phyloP scores from a whole-genome alignment of 1,140 invertebrate species.

The Trissolcus basalis region DNA sequence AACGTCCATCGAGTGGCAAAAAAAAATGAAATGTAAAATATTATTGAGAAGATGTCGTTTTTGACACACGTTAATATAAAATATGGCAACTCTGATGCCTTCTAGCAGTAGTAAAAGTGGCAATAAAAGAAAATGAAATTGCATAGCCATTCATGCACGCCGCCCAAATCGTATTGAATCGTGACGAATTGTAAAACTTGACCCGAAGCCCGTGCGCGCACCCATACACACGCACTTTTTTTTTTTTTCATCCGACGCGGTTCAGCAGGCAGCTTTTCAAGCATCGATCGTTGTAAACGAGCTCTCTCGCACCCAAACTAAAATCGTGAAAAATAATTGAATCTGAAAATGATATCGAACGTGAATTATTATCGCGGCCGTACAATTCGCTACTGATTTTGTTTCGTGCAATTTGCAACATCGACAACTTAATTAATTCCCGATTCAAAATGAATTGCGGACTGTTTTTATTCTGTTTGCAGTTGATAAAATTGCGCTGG shows the following conservation, averaged over 20 bases:
- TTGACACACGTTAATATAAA: conserved; percentile 6
- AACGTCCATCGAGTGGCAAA: too few species aligned
- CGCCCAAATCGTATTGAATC: conserved; percentile 40
- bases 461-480: too few species aligned
- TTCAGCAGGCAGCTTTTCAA: conserved; percentile 48
- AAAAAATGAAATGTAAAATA: too few species aligned
- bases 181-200: conserved; percentile 51
- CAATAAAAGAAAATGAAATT: conserved; percentile 40
- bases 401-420: too few species aligned
- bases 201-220: conserved; percentile 23
- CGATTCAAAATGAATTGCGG: too few species aligned
- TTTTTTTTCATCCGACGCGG: conserved; percentile 36
- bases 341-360: conserved; percentile 29
- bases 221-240: conserved; percentile 5
- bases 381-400: too few species aligned
- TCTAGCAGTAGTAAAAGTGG: conserved; percentile 10
- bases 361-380: too few species aligned
- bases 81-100: background rate
- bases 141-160: conserved; percentile 22
- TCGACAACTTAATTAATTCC: too few species aligned
- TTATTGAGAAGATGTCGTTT: conserved; percentile 1
- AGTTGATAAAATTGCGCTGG: too few species aligned
- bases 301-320: conserved; percentile 15
- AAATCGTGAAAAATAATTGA: conserved; percentile 42
- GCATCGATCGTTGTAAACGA: conserved; percentile 38